Base-by-base conservation (phyloP, 2,888 invertebrate genomes). In the Biston betularia region DNA sequence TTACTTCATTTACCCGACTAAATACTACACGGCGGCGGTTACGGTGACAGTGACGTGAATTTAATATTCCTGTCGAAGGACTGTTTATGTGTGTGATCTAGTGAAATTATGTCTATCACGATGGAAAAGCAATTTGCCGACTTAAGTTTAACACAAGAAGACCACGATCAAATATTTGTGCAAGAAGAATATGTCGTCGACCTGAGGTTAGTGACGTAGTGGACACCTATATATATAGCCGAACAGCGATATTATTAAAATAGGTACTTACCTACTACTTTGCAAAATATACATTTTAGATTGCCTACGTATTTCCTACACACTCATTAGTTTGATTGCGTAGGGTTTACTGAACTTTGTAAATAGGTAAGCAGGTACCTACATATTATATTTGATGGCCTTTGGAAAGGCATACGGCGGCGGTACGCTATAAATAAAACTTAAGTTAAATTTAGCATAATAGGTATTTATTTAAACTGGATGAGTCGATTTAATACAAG, bases 91-190 rank as follows among this genome's bases (percentile, higher is more conserved):
- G 40, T 58, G 56, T 42, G 34, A 56, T 44, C 12, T 10, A 48
- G 64, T 64, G 64, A 54, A 63, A 66, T 24, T 24, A 24, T 62
- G 62, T 62, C 66, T 44, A 66, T 34, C 53, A n/a, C 56, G 6
- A 89, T 95, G 94, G 95, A 95, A 77, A 92, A 95, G 87, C 96
- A 96, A 86, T 96, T 96, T 90, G 95, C 95, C 87, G 96, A 96
- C 82, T 94, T 95, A 81, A 95, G 95, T 85, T 89, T 95, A 75
- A 95, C 95, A 71, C 96, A 96, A 85, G 96, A 96, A 85, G 96
- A 96, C 86, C 95, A 96, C 79, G 96, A 96, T 90, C 96, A 96
- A 91, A 95, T 96, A 82, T 96, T 96, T 88, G 96, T 96, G 87
- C 95, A 94, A 71, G 95, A 95, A 76, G 95, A 95, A 78, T 86